A percentile compares a stretch with the other conserved stretches of the same genome.
Evolutionary conservation across 2,113 vertebrate species (phyloP).

Genomic region (Ophthalmolycus amberensis): DNA sequence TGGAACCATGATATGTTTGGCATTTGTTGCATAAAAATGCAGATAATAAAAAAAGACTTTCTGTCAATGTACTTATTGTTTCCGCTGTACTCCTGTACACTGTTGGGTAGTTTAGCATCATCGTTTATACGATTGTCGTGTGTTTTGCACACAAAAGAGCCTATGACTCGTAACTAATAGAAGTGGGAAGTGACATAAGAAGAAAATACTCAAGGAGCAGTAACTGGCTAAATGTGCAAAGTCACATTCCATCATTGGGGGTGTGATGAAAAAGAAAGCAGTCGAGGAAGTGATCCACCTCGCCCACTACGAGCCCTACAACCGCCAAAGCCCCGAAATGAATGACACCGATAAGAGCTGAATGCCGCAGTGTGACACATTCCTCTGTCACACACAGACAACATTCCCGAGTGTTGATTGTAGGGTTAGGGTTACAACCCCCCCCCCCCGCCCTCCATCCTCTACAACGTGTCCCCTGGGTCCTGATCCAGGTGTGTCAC

Average conservation of each 20-base stretch:
- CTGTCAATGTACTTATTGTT: background rate
- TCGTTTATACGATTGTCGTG: background rate
- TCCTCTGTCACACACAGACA: background rate
- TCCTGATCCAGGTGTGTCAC: constrained; percentile 57
- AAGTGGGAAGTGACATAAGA: background rate
- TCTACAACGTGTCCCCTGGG: background rate
- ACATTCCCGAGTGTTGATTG: constrained; percentile 51
- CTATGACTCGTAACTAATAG: background rate
- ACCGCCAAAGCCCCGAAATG: background rate
- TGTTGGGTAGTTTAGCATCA: background rate
- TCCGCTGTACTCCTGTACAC: background rate
- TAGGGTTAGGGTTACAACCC: constrained; percentile 1
- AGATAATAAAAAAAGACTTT: background rate
- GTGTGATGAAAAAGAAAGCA: background rate
- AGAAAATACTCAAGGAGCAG: background rate
- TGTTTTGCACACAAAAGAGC: background rate
- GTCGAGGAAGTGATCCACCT: background rate
- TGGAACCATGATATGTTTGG: background rate
- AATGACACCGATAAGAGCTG: constrained; percentile 7
- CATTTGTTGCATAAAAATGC: background rate
- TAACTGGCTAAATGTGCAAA: background rate
- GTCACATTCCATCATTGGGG: background rate
- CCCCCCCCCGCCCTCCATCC: background rate
- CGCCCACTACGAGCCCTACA: background rate
- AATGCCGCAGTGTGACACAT: background rate